Percentiles rank a stretch among this genome's conserved stretches.
Evolutionary conservation across 2,113 vertebrate species (phyloP).

Genomic region (Pan paniscus): DNA sequence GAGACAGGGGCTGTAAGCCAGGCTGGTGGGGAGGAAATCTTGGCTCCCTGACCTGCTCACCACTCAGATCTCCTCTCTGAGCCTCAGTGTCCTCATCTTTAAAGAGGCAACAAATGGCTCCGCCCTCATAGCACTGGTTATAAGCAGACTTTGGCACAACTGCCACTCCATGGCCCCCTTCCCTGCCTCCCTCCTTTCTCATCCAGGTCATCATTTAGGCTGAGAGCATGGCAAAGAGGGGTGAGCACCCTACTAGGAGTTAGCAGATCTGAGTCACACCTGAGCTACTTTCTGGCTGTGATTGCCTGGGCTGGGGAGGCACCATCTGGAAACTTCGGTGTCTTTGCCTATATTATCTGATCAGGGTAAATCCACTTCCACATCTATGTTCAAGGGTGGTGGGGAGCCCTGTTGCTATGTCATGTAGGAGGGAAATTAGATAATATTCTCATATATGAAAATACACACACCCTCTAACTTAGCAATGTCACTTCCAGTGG

Average conservation of each 20-base stretch:
- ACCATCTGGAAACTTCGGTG: not conserved
- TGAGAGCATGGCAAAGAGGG: too few species aligned
- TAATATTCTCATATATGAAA: not conserved
- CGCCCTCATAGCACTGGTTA: not conserved
- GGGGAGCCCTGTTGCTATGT: accelerated
- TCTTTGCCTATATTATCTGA: not conserved
- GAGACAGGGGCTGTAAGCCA: not conserved
- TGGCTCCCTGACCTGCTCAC: not conserved
- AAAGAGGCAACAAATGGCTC: too few species aligned
- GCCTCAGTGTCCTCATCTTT: not conserved
- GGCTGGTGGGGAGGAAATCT: not conserved
- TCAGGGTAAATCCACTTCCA: not conserved
- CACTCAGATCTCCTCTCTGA: too few species aligned
- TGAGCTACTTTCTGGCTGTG: not conserved
- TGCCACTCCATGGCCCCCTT: accelerated
- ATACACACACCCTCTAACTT: not conserved
- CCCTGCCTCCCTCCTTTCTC: not conserved
- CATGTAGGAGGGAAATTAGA: not conserved
- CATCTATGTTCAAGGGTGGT: not conserved
- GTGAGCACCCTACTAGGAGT: not conserved
- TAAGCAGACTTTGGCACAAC: accelerated
- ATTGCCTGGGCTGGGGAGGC: accelerated
- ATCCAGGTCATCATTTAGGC: not conserved
- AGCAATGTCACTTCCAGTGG: not conserved
- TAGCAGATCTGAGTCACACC: accelerated